Evolutionary conservation across 1,140 invertebrate species (phyloP).

Genomic region (Charaxes varanes): DNA sequence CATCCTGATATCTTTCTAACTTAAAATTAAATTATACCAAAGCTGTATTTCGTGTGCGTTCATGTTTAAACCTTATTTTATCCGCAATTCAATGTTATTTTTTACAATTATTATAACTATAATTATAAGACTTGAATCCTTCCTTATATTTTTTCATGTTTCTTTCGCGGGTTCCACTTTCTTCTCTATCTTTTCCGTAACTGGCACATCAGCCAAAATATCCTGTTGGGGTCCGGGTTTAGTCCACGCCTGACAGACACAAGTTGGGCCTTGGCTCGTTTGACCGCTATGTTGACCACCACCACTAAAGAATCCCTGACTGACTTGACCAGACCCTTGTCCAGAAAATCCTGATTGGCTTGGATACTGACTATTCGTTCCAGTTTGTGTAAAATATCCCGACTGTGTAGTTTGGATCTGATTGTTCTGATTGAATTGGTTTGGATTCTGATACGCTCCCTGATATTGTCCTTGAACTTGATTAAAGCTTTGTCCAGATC

Average conservation of each 20-base stretch:
- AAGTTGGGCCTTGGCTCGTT: constrained; percentile 42
- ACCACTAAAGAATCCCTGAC: constrained; percentile 31
- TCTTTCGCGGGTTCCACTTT: constrained; percentile 6
- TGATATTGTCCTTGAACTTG: constrained; percentile 36
- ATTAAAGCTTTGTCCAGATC: constrained; percentile 9
- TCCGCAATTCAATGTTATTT: no score
- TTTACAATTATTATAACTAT: no score
- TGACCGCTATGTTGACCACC: constrained; percentile 29
- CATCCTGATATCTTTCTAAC: no score
- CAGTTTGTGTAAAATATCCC: constrained; percentile 14
- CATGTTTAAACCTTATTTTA: no score
- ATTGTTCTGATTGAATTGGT: constrained; percentile 20
- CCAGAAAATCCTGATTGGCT: constrained; percentile 19
- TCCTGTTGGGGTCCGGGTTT: constrained; percentile 31
- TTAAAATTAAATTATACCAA: no score
- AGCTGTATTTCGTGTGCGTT: no score
- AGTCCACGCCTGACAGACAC: constrained; percentile 60
- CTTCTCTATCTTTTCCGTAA: constrained; percentile 33
- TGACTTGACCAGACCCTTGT: constrained; percentile 21
- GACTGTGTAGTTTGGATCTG: constrained; percentile 17
- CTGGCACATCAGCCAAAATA: constrained; percentile 19
- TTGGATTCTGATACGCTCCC: constrained; percentile 24
- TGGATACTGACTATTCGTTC: constrained; percentile 9
- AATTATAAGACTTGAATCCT: no score
- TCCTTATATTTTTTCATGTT: no score